Conservation (phyloP, 2,888 invertebrate species). For the Drosophila tanythrix region DNA sequence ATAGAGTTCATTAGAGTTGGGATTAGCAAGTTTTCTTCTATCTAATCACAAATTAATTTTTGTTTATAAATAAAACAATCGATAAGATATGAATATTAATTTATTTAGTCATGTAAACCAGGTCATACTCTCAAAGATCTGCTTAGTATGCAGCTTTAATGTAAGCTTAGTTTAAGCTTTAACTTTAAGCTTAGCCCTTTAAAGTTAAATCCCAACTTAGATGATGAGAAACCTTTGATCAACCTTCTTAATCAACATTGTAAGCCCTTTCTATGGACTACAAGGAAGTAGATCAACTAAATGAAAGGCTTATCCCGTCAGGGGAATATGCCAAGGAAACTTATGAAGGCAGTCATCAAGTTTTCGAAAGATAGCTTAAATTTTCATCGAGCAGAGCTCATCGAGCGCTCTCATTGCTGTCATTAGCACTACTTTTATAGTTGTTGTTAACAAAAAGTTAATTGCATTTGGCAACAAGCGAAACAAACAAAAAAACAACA, state of each 20-base stretch:
- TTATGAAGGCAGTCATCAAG: background rate
- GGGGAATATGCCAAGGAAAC: background rate
- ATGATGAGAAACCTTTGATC: too few species aligned
- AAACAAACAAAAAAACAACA: background rate
- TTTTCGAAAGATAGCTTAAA: background rate
- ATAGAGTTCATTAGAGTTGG: background rate
- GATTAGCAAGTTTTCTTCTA: background rate
- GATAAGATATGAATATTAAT: background rate
- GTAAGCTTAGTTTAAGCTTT: background rate
- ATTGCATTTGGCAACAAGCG: conserved; percentile 15
- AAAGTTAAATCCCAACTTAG: too few species aligned
- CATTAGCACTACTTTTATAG: background rate
- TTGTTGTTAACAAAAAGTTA: conserved; percentile 7
- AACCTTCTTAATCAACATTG: background rate
- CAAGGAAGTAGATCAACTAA: background rate
- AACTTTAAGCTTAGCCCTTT: too few species aligned
- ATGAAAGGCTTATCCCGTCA: background rate
- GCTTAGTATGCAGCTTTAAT: too few species aligned
- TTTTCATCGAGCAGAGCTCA: background rate
- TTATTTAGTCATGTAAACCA: background rate
- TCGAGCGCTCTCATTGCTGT: background rate
- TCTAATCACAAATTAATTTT: background rate
- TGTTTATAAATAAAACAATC: background rate
- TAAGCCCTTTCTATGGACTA: background rate
- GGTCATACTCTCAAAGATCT: background rate